phyloP scores from a whole-genome alignment of 2,888 invertebrate species.

The Biston stratarius region DNA sequence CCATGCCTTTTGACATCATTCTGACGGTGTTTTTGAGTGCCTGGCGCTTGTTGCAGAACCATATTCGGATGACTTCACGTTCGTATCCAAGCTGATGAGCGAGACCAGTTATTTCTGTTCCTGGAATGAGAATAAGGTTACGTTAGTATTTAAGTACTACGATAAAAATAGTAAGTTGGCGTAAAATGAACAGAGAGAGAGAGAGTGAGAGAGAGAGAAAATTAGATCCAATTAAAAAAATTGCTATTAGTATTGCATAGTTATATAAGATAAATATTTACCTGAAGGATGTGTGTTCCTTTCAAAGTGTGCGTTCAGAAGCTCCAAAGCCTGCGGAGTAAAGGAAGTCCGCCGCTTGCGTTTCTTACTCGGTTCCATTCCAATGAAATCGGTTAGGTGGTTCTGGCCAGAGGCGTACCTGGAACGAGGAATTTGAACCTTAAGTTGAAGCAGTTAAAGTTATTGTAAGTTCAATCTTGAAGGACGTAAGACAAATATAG shows the following conservation, averaged over 20 bases:
- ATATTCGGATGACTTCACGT: constrained; percentile 98
- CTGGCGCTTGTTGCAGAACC: constrained; percentile 99
- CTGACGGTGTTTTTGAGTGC: constrained; percentile 98
- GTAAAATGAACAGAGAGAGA: no score
- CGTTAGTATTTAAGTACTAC: background rate
- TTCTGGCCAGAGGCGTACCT: constrained; percentile 97
- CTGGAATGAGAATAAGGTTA: constrained; percentile 76
- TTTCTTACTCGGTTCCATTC: constrained; percentile 98
- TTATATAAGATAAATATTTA: constrained; percentile 63
- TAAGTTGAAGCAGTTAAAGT: constrained; percentile 31
- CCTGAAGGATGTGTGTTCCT: constrained; percentile 99
- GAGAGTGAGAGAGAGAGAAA: no score
- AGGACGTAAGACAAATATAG: background rate
- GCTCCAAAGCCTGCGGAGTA: constrained; percentile 97
- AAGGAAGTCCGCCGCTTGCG: constrained; percentile 98
- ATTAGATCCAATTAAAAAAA: no score
- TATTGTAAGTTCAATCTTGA: background rate
- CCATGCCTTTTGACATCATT: constrained; percentile 96
- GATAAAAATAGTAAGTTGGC: no score
- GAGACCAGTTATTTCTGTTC: constrained; percentile 98
- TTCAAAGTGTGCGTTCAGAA: constrained; percentile 98
- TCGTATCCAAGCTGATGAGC: constrained; percentile 98
- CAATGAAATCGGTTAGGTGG: constrained; percentile 97
- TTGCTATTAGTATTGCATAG: no score
- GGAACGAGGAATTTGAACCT: constrained; percentile 67